phyloP scores from a whole-genome alignment of 2,888 invertebrate species.

The Parnassius mnemosyne region DNA sequence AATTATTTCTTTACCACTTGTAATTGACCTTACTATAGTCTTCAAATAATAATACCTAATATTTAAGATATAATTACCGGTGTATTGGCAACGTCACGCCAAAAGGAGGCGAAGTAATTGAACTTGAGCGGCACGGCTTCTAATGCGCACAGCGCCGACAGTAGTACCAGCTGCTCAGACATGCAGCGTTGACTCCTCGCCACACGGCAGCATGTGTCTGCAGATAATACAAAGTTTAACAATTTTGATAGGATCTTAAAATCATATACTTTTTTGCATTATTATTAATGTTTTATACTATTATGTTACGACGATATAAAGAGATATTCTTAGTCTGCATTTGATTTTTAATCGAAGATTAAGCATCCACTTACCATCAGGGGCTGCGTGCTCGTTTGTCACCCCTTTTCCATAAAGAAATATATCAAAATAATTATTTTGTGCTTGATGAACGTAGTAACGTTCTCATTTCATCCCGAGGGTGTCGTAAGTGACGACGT shows the following conservation, averaged over 20 bases:
- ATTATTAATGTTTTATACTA: too few species aligned
- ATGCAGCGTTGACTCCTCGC: conserved; percentile 94
- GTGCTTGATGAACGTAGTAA: too few species aligned
- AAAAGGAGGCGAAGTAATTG: conserved; percentile 93
- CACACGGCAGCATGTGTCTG: conserved; percentile 85
- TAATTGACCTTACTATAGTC: background rate
- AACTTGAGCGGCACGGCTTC: conserved; percentile 94
- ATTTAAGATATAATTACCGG: conserved; percentile 71
- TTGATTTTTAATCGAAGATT: too few species aligned
- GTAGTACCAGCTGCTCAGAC: conserved; percentile 90
- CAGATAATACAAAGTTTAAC: background rate
- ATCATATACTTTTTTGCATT: too few species aligned
- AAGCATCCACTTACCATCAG: too few species aligned
- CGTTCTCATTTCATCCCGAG: too few species aligned
- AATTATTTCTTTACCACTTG: background rate
- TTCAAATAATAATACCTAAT: background rate
- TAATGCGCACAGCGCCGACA: conserved; percentile 94
- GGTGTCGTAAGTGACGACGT: too few species aligned
- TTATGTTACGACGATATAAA: too few species aligned
- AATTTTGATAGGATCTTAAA: background rate
- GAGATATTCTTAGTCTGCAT: too few species aligned
- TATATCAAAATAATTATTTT: too few species aligned
- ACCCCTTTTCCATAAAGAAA: too few species aligned
- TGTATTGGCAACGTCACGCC: conserved; percentile 92
- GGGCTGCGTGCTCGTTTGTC: too few species aligned